Percentiles rank a stretch among this genome's conserved stretches.
phyloP scores from a whole-genome alignment of 2,113 vertebrate genomes.

The Henicopernis longicauda region DNA sequence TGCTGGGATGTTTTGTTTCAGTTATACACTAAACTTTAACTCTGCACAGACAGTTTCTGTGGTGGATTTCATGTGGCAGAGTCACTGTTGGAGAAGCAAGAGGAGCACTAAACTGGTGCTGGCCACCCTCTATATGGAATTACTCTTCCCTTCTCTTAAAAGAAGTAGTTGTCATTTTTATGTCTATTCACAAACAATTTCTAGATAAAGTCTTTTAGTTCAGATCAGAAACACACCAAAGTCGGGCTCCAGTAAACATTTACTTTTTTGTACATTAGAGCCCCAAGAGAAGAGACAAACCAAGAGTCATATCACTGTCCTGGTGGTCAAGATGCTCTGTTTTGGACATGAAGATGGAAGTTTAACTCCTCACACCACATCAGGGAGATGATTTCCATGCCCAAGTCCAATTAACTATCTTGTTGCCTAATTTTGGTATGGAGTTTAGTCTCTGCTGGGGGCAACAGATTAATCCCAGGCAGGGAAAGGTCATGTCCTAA shows the following conservation, averaged over 20 bases:
- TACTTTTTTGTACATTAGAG: not conserved
- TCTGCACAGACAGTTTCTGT: not conserved
- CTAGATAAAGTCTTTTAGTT: not conserved
- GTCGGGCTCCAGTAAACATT: not conserved
- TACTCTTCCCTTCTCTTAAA: not conserved
- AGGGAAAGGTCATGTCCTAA: not conserved
- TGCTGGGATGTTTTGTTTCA: not conserved
- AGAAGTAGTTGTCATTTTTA: not conserved
- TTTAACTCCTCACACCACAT: not conserved
- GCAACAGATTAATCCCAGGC: not conserved
- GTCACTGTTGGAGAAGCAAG: not conserved
- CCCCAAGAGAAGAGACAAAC: not conserved
- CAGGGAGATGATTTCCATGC: not conserved
- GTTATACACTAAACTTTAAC: constrained; percentile 16
- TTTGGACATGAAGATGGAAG: not conserved
- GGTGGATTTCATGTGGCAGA: not conserved
- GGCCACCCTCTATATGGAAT: not conserved
- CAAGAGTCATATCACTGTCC: not conserved
- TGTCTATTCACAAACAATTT: not conserved
- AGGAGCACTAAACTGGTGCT: not conserved
- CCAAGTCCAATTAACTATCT: not conserved
- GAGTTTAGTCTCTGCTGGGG: not conserved
- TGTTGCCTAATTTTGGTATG: not conserved
- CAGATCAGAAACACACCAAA: not conserved
- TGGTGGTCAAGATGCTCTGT: not conserved